Percentiles rank a stretch among this genome's conserved stretches.
Conservation (phyloP, 92 coral and sea anemone species). For the Phenganax marumi region DNA sequence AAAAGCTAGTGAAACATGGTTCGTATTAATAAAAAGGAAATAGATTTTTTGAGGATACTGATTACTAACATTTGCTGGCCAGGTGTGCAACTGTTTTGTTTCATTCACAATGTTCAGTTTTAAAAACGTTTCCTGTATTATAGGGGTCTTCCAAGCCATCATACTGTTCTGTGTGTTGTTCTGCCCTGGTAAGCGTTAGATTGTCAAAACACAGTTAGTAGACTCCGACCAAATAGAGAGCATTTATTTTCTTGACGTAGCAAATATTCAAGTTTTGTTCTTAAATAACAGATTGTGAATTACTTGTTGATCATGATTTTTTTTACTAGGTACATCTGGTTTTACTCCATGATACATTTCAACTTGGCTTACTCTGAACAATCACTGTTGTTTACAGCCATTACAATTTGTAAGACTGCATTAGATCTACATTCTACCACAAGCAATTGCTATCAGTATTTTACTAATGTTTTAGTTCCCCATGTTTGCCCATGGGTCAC, state of each 20-base stretch:
- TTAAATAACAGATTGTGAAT: neutral
- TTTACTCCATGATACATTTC: slow-evolving; percentile 89
- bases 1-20: slow-evolving; percentile 83
- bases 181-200: slow-evolving; percentile 75
- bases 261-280: too few species aligned
- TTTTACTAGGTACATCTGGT: slow-evolving; percentile 89
- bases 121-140: neutral
- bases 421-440: too few species aligned
- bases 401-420: slow-evolving; percentile 75
- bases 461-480: too few species aligned
- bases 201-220: neutral
- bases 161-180: slow-evolving; percentile 86
- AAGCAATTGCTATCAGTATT: too few species aligned
- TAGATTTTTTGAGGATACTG: neutral
- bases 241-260: too few species aligned
- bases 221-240: neutral
- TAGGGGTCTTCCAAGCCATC: slow-evolving; percentile 99
- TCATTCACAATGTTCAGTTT: neutral
- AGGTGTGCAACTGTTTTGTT: too few species aligned
- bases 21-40: slow-evolving; percentile 10
- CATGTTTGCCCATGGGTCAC: too few species aligned
- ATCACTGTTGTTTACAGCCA: slow-evolving; percentile 66
- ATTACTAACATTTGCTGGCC: too few species aligned
- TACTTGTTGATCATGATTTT: neutral
- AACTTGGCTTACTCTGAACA: slow-evolving; percentile 76